Evolutionary conservation across 2,113 vertebrate species (phyloP).

Genomic region (Nibea coibor): DNA sequence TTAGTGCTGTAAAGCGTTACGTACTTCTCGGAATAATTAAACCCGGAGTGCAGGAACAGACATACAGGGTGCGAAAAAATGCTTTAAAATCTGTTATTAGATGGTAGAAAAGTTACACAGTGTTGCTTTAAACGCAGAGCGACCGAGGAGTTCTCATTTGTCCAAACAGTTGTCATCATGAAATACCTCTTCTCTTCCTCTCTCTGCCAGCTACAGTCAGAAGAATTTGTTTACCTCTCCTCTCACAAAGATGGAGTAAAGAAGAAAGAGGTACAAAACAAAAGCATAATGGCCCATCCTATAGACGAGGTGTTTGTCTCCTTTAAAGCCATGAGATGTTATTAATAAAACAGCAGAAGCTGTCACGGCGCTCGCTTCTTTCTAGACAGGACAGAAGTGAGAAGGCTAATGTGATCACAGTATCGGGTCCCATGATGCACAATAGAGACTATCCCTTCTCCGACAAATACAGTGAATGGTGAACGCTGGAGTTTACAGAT

Average conservation of each 20-base stretch:
- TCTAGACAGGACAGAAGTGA: conserved; percentile 49
- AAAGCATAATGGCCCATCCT: conserved; percentile 61
- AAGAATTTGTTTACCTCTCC: conserved; percentile 48
- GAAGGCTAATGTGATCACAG: conserved; percentile 41
- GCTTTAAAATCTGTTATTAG: too few relatives aligned
- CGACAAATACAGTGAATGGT: conserved; percentile 35
- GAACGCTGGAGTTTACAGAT: conserved; percentile 24
- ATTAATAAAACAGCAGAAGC: conserved; percentile 74
- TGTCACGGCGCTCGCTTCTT: conserved; percentile 45
- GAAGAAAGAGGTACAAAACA: conserved; percentile 60
- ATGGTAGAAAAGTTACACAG: too few relatives aligned
- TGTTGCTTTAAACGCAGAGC: background rate
- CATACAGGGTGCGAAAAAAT: too few relatives aligned
- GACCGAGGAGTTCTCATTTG: conserved; percentile 3
- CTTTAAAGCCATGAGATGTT: conserved; percentile 62
- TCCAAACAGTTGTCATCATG: conserved; percentile 18
- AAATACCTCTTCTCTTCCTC: background rate
- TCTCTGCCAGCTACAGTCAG: conserved; percentile 29
- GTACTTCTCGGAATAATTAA: too few relatives aligned
- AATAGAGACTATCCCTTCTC: background rate
- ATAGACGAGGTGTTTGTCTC: conserved; percentile 54
- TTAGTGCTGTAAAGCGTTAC: too few relatives aligned
- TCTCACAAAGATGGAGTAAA: conserved; percentile 43
- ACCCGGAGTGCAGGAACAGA: too few relatives aligned
- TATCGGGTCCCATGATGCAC: background rate